Evolutionary conservation across 2,888 invertebrate genomes (phyloP), one percentile per base, ranked within the genome.

Genomic region (Meliscaeva auricollis): DNA sequence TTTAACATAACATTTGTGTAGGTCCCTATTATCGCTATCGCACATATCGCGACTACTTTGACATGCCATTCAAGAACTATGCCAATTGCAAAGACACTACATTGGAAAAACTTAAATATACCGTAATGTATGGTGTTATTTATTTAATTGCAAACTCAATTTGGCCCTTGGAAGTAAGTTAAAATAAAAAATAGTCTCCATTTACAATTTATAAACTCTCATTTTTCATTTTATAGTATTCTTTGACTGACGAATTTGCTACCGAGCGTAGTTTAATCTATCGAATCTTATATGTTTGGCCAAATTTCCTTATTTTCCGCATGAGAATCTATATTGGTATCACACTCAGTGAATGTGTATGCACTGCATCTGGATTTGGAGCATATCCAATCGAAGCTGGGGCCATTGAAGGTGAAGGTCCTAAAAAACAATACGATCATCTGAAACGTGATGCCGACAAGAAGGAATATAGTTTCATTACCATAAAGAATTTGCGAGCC

Each of bases 21-120:
- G 98, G 99, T 76, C 99, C 99, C 0, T 99, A 98, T 91, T 98
- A 96, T 92, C 95, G 97, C 64, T 99, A 97, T 91, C 94, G 96
- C 89, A 97, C 97, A 8, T 98, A 96, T 90, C 93, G 94, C 90
- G 98, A 98, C 90, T 96, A 95, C 91, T 94, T 96, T 88, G 91
- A 94, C 56, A 92, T 94, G 83, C 95, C 96, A 3, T 96, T 95
- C 89, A 93, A 94, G 83, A 93, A 94, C 89, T 93, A 94, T 91
- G 95, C 94, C 0, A 93, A 95, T 83, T 95, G 94, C 88, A 92
- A 93, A 88, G 92, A 92, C 17, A 93, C 94, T 38, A 95, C 96
- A 0, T 90, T 94, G 2, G 93, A 94, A 69, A 96, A 96, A 90
- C 90, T 97, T 3, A 94, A 94, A 88, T 94, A 93, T 89, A 94